Conservation (phyloP, 2,113 vertebrate species). For the Ia io region DNA sequence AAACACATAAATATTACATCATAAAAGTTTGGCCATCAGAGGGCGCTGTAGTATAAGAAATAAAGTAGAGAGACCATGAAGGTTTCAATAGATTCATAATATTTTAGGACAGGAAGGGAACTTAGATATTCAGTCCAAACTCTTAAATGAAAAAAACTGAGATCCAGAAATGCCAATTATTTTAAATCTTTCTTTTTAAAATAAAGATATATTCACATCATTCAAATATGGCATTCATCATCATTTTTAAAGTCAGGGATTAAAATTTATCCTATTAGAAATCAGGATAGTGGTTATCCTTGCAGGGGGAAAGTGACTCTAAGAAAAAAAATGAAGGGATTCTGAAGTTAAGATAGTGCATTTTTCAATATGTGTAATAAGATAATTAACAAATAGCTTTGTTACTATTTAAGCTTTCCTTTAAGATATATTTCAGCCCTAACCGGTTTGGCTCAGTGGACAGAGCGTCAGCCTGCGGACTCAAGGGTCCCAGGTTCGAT, state of each 20-base stretch:
- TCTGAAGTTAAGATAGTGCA: not conserved
- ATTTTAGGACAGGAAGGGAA: not conserved
- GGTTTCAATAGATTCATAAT: not conserved
- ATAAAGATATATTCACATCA: not conserved
- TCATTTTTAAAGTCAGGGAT: not conserved
- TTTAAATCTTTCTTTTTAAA: conserved; percentile 8
- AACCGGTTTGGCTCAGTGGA: no score
- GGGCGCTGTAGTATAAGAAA: conserved; percentile 43
- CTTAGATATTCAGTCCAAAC: not conserved
- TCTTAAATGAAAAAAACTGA: not conserved
- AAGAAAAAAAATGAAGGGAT: not conserved
- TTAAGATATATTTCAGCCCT: not conserved
- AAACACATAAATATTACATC: not conserved
- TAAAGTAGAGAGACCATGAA: not conserved
- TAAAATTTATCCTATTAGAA: not conserved
- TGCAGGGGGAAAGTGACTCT: not conserved
- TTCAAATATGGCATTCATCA: not conserved
- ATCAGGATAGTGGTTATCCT: not conserved
- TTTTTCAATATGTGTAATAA: not conserved
- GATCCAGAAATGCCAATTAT: not conserved
- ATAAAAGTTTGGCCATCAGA: not conserved
- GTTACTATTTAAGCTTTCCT: not conserved
- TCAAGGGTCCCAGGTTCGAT: no score
- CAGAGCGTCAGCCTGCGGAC: no score
- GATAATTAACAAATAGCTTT: not conserved